These are phyloP conservation scores for Hyposmocoma kahamanoa DNA, from an alignment of 1,140 invertebrate species.

Conservation along the genomic window DNA sequence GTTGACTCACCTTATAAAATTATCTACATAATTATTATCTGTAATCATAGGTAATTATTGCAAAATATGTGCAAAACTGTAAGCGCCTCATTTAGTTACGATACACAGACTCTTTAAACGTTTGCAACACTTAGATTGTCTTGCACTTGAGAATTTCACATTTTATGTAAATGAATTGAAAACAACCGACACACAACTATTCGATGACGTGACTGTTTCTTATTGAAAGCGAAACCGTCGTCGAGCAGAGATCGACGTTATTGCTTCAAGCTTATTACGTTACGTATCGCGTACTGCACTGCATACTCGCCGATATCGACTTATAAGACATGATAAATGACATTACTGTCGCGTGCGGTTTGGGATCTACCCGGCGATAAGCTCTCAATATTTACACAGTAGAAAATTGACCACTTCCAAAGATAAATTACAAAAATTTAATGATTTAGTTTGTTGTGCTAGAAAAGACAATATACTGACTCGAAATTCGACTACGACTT, in stretches of 20 bases:
- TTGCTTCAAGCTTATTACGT: slow-evolving; percentile 62
- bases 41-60: slow-evolving; percentile 58
- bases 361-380: slow-evolving; percentile 63
- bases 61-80: slow-evolving; percentile 71
- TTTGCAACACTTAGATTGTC: slow-evolving; percentile 63
- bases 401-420: slow-evolving; percentile 70
- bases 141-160: slow-evolving; percentile 50
- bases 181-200: slow-evolving; percentile 65
- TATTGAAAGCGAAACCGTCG: slow-evolving; percentile 54
- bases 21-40: slow-evolving; percentile 62
- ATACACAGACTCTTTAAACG: slow-evolving; percentile 61
- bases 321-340: slow-evolving; percentile 38
- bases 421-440: slow-evolving; percentile 67
- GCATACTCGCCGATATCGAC: slow-evolving; percentile 39
- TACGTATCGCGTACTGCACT: slow-evolving; percentile 34
- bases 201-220: slow-evolving; percentile 52
- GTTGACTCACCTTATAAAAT: slow-evolving; percentile 35
- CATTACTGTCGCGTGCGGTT: slow-evolving; percentile 49
- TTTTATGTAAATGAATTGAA: slow-evolving; percentile 52
- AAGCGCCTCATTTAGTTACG: slow-evolving; percentile 67
- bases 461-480: slow-evolving; percentile 59
- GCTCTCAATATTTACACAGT: slow-evolving; percentile 69
- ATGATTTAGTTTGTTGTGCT: slow-evolving; percentile 57
- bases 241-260: slow-evolving; percentile 58
- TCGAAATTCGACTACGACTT: slow-evolving; percentile 30